Conservation (phyloP, 2,888 invertebrate genomes). For the Allophyes oxyacanthae region DNA sequence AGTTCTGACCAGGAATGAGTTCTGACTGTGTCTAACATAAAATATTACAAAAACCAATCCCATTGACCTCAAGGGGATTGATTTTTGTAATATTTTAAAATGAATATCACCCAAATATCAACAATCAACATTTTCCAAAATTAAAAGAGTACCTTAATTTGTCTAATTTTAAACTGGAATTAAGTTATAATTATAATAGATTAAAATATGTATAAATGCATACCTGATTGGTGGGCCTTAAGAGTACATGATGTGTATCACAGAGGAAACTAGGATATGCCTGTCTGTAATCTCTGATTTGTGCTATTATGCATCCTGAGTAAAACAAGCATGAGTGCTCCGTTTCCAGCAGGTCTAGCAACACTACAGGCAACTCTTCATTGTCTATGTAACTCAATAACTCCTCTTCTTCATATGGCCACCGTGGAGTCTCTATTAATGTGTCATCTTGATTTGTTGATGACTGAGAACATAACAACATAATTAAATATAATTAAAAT, state of each 20-base stretch:
- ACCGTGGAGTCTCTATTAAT: slow-evolving; percentile 93
- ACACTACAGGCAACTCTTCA: slow-evolving; percentile 96
- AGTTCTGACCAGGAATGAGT: too few relatives aligned
- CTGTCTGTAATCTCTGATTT: slow-evolving; percentile 96
- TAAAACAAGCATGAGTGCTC: slow-evolving; percentile 96
- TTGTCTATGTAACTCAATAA: slow-evolving; percentile 96
- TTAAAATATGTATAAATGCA: slow-evolving; percentile 68
- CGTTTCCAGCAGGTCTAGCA: slow-evolving; percentile 95
- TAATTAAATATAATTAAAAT: background rate
- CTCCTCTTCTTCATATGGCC: slow-evolving; percentile 97
- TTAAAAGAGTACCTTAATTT: too few relatives aligned
- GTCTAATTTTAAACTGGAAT: too few relatives aligned
- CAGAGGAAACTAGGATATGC: slow-evolving; percentile 93
- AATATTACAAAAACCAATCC: too few relatives aligned
- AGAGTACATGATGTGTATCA: slow-evolving; percentile 95
- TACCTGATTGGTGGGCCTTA: slow-evolving; percentile 97
- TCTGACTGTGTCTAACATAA: too few relatives aligned
- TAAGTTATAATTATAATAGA: too few relatives aligned
- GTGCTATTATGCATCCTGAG: slow-evolving; percentile 97
- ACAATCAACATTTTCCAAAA: too few relatives aligned
- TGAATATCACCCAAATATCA: too few relatives aligned
- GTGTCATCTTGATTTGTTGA: slow-evolving; percentile 89
- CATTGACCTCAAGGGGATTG: too few relatives aligned
- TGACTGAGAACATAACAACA: slow-evolving; percentile 53
- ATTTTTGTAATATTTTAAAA: too few relatives aligned